Evolutionary conservation across 2,797 vertebrate genomes (phyloP).

Genomic region (Paramormyrops hopkinsi): DNA sequence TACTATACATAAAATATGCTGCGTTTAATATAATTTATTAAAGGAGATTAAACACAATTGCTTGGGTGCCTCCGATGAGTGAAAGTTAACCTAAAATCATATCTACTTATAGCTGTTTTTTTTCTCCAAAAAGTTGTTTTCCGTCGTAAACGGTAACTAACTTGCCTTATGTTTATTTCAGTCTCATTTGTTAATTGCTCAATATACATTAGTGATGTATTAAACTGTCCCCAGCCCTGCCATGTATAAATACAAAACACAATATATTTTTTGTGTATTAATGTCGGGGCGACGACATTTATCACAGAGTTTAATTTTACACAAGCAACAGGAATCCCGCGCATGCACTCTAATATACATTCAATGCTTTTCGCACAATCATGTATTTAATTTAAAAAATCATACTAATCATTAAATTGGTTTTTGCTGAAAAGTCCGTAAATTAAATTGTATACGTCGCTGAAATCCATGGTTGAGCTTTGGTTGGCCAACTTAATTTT

Average conservation of each 20-base stretch:
- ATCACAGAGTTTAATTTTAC: background rate
- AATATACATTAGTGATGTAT: background rate
- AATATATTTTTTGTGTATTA: background rate
- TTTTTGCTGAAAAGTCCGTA: background rate
- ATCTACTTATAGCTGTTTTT: background rate
- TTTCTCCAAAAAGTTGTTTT: background rate
- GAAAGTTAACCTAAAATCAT: background rate
- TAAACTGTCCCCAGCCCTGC: background rate
- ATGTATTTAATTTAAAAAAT: background rate
- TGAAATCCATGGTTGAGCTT: background rate
- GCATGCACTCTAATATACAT: background rate
- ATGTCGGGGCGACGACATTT: background rate
- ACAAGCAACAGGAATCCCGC: background rate
- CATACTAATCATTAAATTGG: background rate
- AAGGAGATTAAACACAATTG: background rate
- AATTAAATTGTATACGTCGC: background rate
- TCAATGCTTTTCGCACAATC: background rate
- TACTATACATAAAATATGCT: background rate
- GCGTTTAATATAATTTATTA: background rate
- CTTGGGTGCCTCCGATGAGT: background rate
- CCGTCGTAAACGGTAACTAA: background rate
- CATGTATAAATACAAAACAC: background rate
- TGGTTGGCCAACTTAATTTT: constrained; percentile 4
- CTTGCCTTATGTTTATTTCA: background rate
- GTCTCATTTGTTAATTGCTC: background rate